Evolutionary conservation across 2,797 vertebrate genomes (phyloP), one percentile per base, ranked within the genome.

Genomic region (Prionace glauca): DNA sequence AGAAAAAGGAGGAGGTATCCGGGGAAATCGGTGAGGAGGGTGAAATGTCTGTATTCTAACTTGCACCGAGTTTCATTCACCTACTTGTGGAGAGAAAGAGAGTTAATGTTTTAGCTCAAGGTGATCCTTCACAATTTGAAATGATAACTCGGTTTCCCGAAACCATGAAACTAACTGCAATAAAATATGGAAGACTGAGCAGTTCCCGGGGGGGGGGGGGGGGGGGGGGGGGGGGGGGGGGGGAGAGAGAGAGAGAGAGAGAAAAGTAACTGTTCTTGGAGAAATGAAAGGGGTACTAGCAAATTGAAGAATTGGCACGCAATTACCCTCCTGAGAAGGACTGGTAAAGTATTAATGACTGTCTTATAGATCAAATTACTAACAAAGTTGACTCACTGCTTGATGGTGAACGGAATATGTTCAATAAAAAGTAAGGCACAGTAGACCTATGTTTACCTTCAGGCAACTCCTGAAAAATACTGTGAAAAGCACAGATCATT

Each of bases 381-480:
- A 24, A 41, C 90, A 92, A 45, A 90, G 20, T 92, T 9, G n/a
- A 67, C 69, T 69, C 90, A 41, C 62, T 92, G 90, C 18, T 69
- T 69, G 65, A 69, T 92, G 2, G 36, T 36, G 60, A 41, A 92
- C 62, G 69, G 20, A 92, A 69, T 69, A 1, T 41, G 65, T 69
- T 22, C 90, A 69, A 2, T 65, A 92, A 41, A 67, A 67, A n/a
- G 2, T 8, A 22, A n/a, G 90, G 32, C 65, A 29, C 18, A 41
- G 87, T 92, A 41, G 65, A 41, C 62, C 90, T 92, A 12, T 92
- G n/a, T 69, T 92, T 92, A 92, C n/a, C 90, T n/a, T 41, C 26
- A 92, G 90, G 90, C 90, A 92, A 36, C 62, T 69, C 22, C 36
- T 92, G 62, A 92, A 92, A 84, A 84, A 45, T 45, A 41, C 41